Conservation (phyloP, 2,797 vertebrate species). For the Allobates femoralis region DNA sequence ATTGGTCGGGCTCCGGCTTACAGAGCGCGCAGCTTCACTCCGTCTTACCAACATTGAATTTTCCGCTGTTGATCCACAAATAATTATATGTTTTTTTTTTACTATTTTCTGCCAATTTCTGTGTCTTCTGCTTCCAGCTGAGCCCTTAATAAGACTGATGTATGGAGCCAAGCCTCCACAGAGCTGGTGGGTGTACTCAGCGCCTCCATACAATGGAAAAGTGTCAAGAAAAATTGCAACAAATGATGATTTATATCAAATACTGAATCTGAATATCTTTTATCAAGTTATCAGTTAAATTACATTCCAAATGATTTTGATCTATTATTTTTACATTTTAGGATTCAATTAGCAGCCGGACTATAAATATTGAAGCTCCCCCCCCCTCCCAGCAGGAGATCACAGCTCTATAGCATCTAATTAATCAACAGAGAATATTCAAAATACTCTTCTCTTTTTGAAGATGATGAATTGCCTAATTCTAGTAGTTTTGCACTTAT, state of each 20-base stretch:
- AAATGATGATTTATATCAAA: background rate
- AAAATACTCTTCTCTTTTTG: background rate
- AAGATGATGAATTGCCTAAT: background rate
- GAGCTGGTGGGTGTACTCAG: slow-evolving; percentile 3
- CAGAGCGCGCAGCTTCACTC: background rate
- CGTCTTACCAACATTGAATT: background rate
- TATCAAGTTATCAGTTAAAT: background rate
- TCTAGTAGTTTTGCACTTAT: too few species aligned
- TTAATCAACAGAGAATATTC: background rate
- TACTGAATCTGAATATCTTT: too few species aligned
- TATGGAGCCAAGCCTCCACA: background rate
- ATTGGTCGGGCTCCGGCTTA: slow-evolving; percentile 3
- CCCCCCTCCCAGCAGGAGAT: background rate
- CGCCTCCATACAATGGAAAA: background rate
- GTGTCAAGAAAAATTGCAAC: background rate
- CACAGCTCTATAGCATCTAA: background rate
- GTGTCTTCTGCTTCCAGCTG: slow-evolving; percentile 18
- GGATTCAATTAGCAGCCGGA: background rate
- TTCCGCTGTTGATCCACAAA: slow-evolving; percentile 19
- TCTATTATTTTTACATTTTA: background rate
- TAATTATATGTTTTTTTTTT: slow-evolving; percentile 40
- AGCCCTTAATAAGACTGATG: background rate
- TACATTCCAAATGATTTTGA: background rate
- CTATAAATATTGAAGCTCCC: background rate
- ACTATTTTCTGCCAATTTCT: slow-evolving; percentile 23